Base-by-base conservation (phyloP, 2,797 vertebrate genomes). In the Gadopsis marmoratus region DNA sequence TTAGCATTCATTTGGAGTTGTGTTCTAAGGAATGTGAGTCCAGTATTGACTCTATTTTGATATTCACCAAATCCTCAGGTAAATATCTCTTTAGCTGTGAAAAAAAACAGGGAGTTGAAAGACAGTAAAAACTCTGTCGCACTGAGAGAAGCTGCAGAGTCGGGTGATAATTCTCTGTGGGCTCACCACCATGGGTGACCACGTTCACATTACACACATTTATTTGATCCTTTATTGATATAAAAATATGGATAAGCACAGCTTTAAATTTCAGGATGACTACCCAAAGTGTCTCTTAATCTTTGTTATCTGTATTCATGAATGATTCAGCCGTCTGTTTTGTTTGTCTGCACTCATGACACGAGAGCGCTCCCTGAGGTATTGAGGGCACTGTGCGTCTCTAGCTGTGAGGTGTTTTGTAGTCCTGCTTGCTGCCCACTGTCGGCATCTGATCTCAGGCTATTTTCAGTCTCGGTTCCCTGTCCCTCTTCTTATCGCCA, bases 401-500 rank as follows among this genome's bases (percentile, higher is more conserved):
- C 78, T 84, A 33, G 64, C 82, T 85, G 70, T 48, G 79, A 66
- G 61, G 56, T 64, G 35, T 87, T 85, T 85, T 83, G 85, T 77
- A 63, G 64, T 76, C 68, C 74, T 37, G 45, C 63, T 58, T 33
- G 2, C 55, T 69, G 71, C 67, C 69, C 64, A 39, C 79, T 74
- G 77, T 74, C 50, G 13, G 74, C 74, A 70, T 83, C 78, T 59
- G 45, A 14, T 79, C 75, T 41, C 48, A 47, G 56, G 63, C 75
- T 88, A 85, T 88, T 88, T 84, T 84, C 84, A 72, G 71, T 72
- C 58, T 69, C 47, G 2, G 21, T 69, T 79, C 81, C 64, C 55
- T 13, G n/a, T 70, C 65, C 70, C 26, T 66, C 63, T 83, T 71
- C 81, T 85, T 41, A 86, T 95, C 89, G 67, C 94, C 93, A 93